Evolutionary conservation across 2,888 invertebrate species (phyloP).

Genomic region (Poecilobothrus nobilitatus): DNA sequence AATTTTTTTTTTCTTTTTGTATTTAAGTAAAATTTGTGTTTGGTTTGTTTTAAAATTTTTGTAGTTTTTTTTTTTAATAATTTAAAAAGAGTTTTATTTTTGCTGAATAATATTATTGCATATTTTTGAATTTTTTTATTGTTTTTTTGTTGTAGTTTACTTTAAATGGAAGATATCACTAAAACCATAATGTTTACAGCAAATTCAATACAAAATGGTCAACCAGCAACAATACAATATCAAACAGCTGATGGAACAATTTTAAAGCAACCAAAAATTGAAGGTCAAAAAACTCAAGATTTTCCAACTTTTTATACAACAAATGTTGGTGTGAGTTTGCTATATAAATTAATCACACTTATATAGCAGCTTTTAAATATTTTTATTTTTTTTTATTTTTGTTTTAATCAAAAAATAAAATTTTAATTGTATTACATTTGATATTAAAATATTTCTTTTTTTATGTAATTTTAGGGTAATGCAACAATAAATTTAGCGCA

Average conservation of each 20-base stretch:
- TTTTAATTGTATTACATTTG: not conserved
- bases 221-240: constrained; percentile 57
- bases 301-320: constrained; percentile 62
- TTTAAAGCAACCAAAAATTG: constrained; percentile 54
- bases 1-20: not conserved
- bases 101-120: not conserved
- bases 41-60: too few species aligned
- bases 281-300: constrained; percentile 51
- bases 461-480: constrained; percentile 35
- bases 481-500: constrained; percentile 63
- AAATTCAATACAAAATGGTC: constrained; percentile 53
- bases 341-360: constrained; percentile 9
- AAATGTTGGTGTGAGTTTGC: constrained; percentile 38
- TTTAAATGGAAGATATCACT: constrained; percentile 38
- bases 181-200: constrained; percentile 52
- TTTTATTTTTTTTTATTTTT: not conserved
- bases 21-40: not conserved
- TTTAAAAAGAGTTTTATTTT: not conserved
- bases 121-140: constrained; percentile 10
- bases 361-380: constrained; percentile 3
- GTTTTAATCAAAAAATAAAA: not conserved
- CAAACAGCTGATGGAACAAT: constrained; percentile 58
- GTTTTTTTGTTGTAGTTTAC: constrained; percentile 21
- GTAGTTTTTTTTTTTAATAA: not conserved
- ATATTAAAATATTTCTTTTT: not conserved